Conservation (phyloP, 1,140 invertebrate genomes). For the Forficula auricularia region DNA sequence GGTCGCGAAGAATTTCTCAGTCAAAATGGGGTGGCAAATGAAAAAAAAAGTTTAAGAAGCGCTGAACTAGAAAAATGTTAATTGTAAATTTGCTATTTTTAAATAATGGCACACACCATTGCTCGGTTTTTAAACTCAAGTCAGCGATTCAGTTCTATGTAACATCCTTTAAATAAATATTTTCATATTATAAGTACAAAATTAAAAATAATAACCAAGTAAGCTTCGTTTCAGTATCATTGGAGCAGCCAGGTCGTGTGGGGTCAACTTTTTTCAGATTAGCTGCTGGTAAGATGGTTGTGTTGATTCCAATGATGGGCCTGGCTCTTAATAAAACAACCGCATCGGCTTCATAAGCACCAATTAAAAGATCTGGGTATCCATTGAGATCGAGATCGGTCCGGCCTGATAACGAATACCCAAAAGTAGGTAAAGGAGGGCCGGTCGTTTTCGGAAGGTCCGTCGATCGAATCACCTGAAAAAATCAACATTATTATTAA, state of each 20-base stretch:
- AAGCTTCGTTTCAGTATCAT: slow-evolving; percentile 41
- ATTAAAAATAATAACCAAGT: too few species aligned
- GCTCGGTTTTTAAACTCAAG: too few species aligned
- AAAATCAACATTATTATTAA: too few species aligned
- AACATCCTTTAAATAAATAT: too few species aligned
- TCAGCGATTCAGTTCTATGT: too few species aligned
- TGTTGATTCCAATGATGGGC: slow-evolving; percentile 68
- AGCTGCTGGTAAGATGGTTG: slow-evolving; percentile 38
- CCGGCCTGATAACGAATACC: slow-evolving; percentile 74
- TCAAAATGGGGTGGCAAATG: too few species aligned
- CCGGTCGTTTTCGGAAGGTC: slow-evolving; percentile 27
- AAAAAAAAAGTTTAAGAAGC: too few species aligned
- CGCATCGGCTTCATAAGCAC: slow-evolving; percentile 65
- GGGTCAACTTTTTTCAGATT: slow-evolving; percentile 64
- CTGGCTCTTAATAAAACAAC: slow-evolving; percentile 56
- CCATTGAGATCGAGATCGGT: slow-evolving; percentile 79
- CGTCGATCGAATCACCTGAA: slow-evolving; percentile 34
- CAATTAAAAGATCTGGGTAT: slow-evolving; percentile 79
- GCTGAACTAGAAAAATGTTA: too few species aligned
- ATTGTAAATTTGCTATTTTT: too few species aligned
- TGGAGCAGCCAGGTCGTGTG: slow-evolving; percentile 46
- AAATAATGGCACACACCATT: too few species aligned
- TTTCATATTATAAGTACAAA: too few species aligned
- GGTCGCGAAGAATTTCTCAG: too few species aligned
- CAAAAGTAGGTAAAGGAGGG: slow-evolving; percentile 52